These are phyloP conservation scores for Apodemus speciosus DNA, from an alignment of 2,113 vertebrate genomes.

Conservation along the genomic window DNA sequence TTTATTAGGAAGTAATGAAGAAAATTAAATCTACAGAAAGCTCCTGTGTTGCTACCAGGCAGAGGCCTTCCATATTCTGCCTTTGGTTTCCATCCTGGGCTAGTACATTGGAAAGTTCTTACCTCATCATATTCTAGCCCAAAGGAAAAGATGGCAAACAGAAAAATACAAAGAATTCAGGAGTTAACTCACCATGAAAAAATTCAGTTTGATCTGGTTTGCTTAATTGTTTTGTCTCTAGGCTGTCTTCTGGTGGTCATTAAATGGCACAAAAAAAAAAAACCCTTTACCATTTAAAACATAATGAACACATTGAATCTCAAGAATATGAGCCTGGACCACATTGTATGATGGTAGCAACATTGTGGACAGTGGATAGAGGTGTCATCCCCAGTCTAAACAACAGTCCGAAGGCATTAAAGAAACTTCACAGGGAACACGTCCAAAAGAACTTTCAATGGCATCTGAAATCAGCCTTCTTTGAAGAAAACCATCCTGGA, in stretches of 20 bases:
- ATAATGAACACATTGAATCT: background rate
- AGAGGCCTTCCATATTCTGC: background rate
- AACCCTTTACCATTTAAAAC: background rate
- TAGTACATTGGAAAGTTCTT: background rate
- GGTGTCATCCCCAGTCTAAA: background rate
- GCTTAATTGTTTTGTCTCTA: slow-evolving; percentile 12
- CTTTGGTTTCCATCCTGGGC: background rate
- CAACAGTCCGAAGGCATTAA: slow-evolving; percentile 24
- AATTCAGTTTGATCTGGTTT: background rate
- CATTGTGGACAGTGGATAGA: background rate
- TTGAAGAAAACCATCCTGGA: slow-evolving; percentile 59
- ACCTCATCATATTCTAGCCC: background rate
- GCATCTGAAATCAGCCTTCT: slow-evolving; percentile 53
- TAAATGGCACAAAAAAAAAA: background rate
- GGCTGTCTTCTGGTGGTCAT: background rate
- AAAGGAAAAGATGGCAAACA: background rate
- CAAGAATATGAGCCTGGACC: background rate
- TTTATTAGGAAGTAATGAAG: slow-evolving; percentile 30
- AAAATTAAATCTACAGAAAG: background rate
- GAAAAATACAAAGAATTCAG: slow-evolving; percentile 12
- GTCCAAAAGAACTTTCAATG: slow-evolving; percentile 42
- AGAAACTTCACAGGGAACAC: slow-evolving; percentile 16
- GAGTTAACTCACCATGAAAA: slow-evolving; percentile 14
- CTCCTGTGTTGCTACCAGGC: background rate
- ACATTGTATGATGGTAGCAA: background rate